Evolutionary conservation across 2,888 invertebrate genomes (phyloP).

Genomic region (Amphipoea lucens): DNA sequence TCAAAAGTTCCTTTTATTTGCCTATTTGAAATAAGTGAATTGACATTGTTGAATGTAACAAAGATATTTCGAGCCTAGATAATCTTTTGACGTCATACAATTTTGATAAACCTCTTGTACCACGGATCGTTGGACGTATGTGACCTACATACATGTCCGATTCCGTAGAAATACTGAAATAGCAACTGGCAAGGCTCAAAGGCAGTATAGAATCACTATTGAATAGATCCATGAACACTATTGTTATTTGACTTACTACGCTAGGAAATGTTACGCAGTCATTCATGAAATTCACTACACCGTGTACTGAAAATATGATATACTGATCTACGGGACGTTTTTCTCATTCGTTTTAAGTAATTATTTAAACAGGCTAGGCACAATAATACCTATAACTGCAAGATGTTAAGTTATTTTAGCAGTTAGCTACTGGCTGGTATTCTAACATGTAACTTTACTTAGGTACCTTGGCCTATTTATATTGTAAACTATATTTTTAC

Average conservation of each 20-base stretch:
- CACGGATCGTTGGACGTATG: background rate
- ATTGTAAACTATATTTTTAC: background rate
- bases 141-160: conserved; percentile 17
- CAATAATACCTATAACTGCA: too few relatives aligned
- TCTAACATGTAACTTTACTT: too few relatives aligned
- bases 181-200: conserved; percentile 11
- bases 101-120: background rate
- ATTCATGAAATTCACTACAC: background rate
- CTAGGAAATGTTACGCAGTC: background rate
- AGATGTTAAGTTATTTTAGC: too few relatives aligned
- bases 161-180: conserved; percentile 22
- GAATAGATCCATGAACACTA: conserved; percentile 8
- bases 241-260: background rate
- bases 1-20: too few relatives aligned
- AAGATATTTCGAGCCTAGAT: background rate
- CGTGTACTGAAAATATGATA: background rate
- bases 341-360: background rate
- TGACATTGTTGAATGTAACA: background rate
- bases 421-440: too few relatives aligned
- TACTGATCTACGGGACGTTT: background rate
- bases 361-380: background rate
- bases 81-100: background rate
- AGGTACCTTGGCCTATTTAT: background rate
- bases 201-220: background rate
- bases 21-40: too few relatives aligned